These are phyloP conservation scores for Cephus pygmeus DNA, from an alignment of 2,888 invertebrate genomes.

Conservation along the genomic window DNA sequence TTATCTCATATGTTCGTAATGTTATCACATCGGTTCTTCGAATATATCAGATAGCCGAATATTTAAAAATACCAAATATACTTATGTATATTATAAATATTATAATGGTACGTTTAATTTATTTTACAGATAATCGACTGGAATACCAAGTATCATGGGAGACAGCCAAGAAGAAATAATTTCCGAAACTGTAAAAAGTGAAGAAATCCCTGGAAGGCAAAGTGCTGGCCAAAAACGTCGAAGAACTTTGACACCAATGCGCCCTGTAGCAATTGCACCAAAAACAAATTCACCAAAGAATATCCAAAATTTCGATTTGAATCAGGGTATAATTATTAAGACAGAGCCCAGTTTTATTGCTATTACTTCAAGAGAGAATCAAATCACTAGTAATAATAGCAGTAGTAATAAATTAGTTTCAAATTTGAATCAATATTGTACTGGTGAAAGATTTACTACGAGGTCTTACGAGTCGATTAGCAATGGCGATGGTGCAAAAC, in stretches of 20 bases:
- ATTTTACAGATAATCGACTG: neutral
- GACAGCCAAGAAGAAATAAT: conserved; percentile 10
- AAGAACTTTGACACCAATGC: conserved; percentile 16
- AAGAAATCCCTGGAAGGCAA: neutral
- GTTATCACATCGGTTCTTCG: neutral
- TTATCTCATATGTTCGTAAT: neutral
- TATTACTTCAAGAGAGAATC: conserved; percentile 5
- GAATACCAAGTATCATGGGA: conserved; percentile 4
- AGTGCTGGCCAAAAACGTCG: conserved; percentile 15
- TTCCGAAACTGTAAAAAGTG: neutral
- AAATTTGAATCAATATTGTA: conserved; percentile 4
- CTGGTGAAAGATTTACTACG: neutral
- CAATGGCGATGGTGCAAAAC: conserved; percentile 9
- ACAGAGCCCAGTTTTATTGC: conserved; percentile 16
- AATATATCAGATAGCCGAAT: neutral
- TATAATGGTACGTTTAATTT: neutral
- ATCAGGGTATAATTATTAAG: conserved; percentile 7
- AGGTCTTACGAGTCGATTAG: neutral
- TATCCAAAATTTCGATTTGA: conserved; percentile 8
- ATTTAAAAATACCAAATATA: neutral
- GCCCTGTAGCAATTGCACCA: conserved; percentile 20
- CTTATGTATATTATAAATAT: neutral
- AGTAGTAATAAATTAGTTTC: conserved; percentile 5
- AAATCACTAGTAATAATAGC: conserved; percentile 8
- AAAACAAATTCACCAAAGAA: conserved; percentile 19